Percentiles rank a stretch among this genome's conserved stretches.
phyloP scores from a whole-genome alignment of 2,113 vertebrate genomes.

The Clarias gariepinus region DNA sequence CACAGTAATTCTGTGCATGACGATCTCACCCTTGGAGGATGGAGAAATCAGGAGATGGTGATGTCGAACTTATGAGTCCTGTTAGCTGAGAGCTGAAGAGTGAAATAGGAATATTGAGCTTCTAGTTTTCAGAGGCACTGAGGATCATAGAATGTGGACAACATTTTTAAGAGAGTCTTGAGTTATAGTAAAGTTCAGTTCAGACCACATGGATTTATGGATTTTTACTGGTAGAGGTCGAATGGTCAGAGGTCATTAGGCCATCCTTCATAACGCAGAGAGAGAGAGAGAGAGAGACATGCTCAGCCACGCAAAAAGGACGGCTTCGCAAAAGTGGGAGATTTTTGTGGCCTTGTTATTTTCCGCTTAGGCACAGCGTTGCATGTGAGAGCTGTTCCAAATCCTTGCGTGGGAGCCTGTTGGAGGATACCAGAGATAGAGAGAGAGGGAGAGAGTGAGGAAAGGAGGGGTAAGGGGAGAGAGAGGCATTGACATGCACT shows the following conservation, averaged over 20 bases:
- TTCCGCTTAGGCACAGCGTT: conserved; percentile 58
- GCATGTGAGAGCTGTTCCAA: conserved; percentile 64
- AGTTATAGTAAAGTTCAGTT: conserved; percentile 34
- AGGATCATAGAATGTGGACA: conserved; percentile 17
- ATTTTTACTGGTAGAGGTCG: conserved; percentile 29
- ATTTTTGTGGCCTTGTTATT: conserved; percentile 67
- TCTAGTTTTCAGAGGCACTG: background rate
- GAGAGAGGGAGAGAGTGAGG: conserved; percentile 30
- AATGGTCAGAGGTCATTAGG: conserved; percentile 46
- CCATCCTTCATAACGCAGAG: conserved; percentile 33
- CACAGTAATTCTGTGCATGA: conserved; percentile 33
- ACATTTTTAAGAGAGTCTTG: conserved; percentile 39
- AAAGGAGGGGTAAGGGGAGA: conserved; percentile 26
- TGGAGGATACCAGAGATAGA: conserved; percentile 59
- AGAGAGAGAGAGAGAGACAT: conserved; percentile 27
- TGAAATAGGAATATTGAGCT: background rate
- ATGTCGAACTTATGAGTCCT: conserved; percentile 4
- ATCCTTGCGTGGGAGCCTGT: conserved; percentile 67
- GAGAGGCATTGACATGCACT: conserved; percentile 71
- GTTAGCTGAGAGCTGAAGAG: conserved; percentile 9
- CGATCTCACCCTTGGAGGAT: background rate
- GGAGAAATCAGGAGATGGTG: background rate
- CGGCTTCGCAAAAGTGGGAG: conserved; percentile 45
- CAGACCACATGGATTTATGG: conserved; percentile 44
- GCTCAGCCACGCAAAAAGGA: conserved; percentile 41